Percentiles rank a stretch among this genome's conserved stretches.
Evolutionary conservation across 2,888 invertebrate genomes (phyloP).

Genomic region (Odontocolon sp.): DNA sequence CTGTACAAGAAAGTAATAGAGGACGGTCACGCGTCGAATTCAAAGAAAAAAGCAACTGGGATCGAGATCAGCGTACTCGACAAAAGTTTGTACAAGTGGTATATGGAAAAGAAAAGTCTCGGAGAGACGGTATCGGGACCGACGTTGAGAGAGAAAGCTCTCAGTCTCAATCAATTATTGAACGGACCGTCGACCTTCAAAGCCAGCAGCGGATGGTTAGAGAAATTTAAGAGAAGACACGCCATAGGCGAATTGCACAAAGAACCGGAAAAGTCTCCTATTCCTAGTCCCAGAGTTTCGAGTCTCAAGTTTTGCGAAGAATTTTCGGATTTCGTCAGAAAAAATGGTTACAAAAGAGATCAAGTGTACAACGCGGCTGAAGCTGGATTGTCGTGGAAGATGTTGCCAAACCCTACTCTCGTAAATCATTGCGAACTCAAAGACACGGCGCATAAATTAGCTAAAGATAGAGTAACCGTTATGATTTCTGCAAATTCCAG

Average conservation of each 20-base stretch:
- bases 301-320: conserved; percentile 17
- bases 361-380: conserved; percentile 65
- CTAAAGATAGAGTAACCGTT: conserved; percentile 65
- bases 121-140: background rate
- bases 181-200: background rate
- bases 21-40: too few relatives aligned
- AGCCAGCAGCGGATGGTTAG: conserved; percentile 38
- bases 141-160: background rate
- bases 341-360: conserved; percentile 37
- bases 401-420: conserved; percentile 37
- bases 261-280: conserved; percentile 27
- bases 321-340: conserved; percentile 22
- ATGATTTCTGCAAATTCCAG: conserved; percentile 67
- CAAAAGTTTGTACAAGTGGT: conserved; percentile 1
- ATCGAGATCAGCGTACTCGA: too few relatives aligned
- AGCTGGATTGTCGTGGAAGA: conserved; percentile 61
- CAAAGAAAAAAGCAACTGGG: too few relatives aligned
- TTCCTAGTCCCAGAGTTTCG: too few relatives aligned
- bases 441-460: conserved; percentile 59
- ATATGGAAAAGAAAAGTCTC: background rate
- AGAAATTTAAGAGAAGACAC: conserved; percentile 46
- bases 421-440: conserved; percentile 43
- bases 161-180: background rate
- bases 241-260: background rate
- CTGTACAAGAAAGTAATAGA: too few relatives aligned